phyloP scores from a whole-genome alignment of 2,797 vertebrate genomes.

The Streptopelia turtur region DNA sequence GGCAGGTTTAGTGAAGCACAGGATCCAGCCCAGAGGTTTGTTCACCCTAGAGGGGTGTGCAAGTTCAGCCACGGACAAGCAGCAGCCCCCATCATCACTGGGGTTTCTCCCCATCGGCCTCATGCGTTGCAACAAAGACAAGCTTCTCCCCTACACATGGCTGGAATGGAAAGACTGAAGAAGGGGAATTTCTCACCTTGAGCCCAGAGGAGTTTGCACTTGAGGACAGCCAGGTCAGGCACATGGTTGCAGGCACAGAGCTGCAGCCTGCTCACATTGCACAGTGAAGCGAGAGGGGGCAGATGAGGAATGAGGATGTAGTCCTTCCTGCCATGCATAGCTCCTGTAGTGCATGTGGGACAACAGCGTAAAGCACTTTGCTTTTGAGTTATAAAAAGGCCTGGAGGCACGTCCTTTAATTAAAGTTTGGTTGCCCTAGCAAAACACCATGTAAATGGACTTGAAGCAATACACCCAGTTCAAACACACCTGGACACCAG shows the following conservation, averaged over 20 bases:
- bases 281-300: not conserved
- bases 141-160: not conserved
- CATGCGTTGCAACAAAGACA: not conserved
- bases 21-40: not conserved
- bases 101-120: not conserved
- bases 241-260: rapidly evolving
- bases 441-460: not conserved
- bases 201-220: not conserved
- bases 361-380: not conserved
- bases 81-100: not conserved
- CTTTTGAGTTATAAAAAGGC: not conserved
- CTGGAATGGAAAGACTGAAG: not conserved
- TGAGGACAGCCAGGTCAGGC: not conserved
- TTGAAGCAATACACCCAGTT: not conserved
- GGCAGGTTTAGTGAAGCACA: not conserved
- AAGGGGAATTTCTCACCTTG: not conserved
- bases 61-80: not conserved
- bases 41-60: no score
- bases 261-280: rapidly evolving
- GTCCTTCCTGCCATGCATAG: rapidly evolving
- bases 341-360: not conserved
- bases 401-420: not conserved
- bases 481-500: not conserved
- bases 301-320: not conserved
- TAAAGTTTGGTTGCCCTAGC: not conserved